Evolutionary conservation across 2,888 invertebrate genomes (phyloP).

Genomic region (Mylabris sibirica): DNA sequence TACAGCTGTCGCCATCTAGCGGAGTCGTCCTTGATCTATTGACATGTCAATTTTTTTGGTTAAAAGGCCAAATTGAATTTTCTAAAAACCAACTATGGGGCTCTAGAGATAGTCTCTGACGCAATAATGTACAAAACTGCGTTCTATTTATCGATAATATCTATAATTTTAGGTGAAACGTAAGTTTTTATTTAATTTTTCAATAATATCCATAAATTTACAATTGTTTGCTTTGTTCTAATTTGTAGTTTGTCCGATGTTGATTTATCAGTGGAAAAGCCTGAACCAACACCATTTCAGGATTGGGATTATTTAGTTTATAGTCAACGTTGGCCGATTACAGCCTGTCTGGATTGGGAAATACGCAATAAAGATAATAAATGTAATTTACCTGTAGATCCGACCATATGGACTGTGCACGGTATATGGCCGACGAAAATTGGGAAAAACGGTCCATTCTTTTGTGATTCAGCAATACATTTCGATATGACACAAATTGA

Average conservation of each 20-base stretch:
- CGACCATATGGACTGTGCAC: slow-evolving; percentile 78
- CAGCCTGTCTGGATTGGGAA: slow-evolving; percentile 76
- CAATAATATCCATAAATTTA: not conserved
- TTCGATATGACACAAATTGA: slow-evolving; percentile 71
- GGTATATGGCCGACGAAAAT: slow-evolving; percentile 84
- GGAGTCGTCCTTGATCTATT: not conserved
- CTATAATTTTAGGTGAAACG: slow-evolving; percentile 1
- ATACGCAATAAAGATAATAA: slow-evolving; percentile 66
- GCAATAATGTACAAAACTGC: slow-evolving; percentile 12
- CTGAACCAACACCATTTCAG: slow-evolving; percentile 44
- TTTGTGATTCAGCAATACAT: slow-evolving; percentile 73
- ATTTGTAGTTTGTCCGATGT: slow-evolving; percentile 19
- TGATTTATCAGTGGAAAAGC: slow-evolving; percentile 17
- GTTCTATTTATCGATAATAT: not conserved
- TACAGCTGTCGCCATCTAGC: not conserved
- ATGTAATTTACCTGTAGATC: slow-evolving; percentile 70
- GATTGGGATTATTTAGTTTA: slow-evolving; percentile 81
- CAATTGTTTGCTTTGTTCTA: not conserved
- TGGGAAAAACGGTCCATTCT: slow-evolving; percentile 72
- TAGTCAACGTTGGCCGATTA: slow-evolving; percentile 82
- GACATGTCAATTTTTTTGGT: not conserved
- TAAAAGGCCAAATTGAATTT: not conserved
- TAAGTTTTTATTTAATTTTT: slow-evolving; percentile 9
- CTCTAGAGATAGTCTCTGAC: not conserved
- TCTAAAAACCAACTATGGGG: not conserved